These are phyloP conservation scores for Itoplectis maculator DNA, from an alignment of 2,888 invertebrate genomes.

Conservation along the genomic window DNA sequence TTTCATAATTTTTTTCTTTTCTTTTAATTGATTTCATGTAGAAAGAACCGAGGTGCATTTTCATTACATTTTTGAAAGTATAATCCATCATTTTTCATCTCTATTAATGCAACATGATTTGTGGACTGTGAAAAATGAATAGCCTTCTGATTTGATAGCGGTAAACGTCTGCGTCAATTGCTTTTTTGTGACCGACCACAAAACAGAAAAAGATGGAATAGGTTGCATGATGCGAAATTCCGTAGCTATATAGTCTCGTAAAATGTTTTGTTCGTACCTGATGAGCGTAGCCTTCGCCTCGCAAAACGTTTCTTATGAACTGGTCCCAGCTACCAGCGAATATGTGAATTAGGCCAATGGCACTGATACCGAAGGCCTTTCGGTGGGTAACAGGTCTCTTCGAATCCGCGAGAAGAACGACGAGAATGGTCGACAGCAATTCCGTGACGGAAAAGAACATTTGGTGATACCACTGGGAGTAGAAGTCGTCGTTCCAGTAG, in stretches of 20 bases:
- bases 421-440: conserved; percentile 87
- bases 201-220: background rate
- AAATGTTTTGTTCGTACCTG: conserved; percentile 84
- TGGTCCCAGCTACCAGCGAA: conserved; percentile 88
- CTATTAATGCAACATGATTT: too few relatives aligned
- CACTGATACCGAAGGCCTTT: conserved; percentile 87
- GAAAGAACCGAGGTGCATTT: too few relatives aligned
- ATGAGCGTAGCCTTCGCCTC: conserved; percentile 88
- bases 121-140: too few relatives aligned
- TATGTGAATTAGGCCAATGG: conserved; percentile 88
- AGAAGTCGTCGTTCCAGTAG: conserved; percentile 90
- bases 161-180: too few relatives aligned
- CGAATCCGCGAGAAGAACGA: conserved; percentile 86
- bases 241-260: background rate
- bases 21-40: too few relatives aligned
- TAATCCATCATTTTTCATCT: too few relatives aligned
- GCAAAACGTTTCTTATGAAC: conserved; percentile 88
- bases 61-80: too few relatives aligned
- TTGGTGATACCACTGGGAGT: conserved; percentile 90
- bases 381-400: conserved; percentile 86
- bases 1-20: background rate
- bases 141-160: too few relatives aligned
- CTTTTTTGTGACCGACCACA: too few relatives aligned
- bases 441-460: conserved; percentile 87
- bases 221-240: background rate